A percentile compares a stretch with the other conserved stretches of the same genome.
Conservation (phyloP, 2,888 invertebrate species). For the Hirtodrosophila confusa region DNA sequence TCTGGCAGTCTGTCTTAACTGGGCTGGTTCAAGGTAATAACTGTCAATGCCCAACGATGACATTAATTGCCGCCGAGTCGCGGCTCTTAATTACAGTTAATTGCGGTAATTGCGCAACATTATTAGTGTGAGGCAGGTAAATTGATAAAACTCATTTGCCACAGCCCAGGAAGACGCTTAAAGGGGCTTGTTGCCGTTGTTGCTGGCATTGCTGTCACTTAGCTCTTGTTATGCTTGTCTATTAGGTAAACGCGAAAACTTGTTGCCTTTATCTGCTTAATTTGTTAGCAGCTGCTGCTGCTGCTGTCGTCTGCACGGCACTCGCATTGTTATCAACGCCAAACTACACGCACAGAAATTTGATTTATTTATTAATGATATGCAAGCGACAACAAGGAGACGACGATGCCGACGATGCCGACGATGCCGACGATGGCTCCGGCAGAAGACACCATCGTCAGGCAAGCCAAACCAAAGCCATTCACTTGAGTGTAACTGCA, state of each 20-base stretch:
- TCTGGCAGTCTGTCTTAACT: conserved; percentile 13
- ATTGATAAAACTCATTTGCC: conserved; percentile 68
- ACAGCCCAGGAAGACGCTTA: conserved; percentile 16
- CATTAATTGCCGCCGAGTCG: conserved; percentile 60
- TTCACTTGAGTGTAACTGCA: conserved; percentile 56
- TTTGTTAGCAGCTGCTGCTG: conserved; percentile 66
- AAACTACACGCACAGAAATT: conserved; percentile 72
- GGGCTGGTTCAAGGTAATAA: conserved; percentile 39
- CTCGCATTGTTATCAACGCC: conserved; percentile 22
- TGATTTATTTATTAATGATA: conserved; percentile 82
- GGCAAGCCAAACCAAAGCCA: conserved; percentile 30
- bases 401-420: conserved; percentile 15
- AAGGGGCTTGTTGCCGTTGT: conserved; percentile 4
- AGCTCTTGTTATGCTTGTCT: conserved; percentile 63
- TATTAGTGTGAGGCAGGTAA: conserved; percentile 69
- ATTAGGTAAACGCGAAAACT: conserved; percentile 62
- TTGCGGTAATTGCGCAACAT: conserved; percentile 81
- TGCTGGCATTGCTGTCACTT: conserved; percentile 27
- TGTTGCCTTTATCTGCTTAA: conserved; percentile 73
- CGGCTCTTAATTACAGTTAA: conserved; percentile 76
- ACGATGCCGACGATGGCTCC: conserved; percentile 1
- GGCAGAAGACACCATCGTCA: conserved; percentile 19
- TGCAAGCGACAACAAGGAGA: conserved; percentile 64
- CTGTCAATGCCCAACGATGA: conserved; percentile 54
- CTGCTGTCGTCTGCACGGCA: conserved; percentile 5